phyloP scores from a whole-genome alignment of 37 sponge, comb jelly and placozoan species.

The Halisarca cf. caerulea region DNA sequence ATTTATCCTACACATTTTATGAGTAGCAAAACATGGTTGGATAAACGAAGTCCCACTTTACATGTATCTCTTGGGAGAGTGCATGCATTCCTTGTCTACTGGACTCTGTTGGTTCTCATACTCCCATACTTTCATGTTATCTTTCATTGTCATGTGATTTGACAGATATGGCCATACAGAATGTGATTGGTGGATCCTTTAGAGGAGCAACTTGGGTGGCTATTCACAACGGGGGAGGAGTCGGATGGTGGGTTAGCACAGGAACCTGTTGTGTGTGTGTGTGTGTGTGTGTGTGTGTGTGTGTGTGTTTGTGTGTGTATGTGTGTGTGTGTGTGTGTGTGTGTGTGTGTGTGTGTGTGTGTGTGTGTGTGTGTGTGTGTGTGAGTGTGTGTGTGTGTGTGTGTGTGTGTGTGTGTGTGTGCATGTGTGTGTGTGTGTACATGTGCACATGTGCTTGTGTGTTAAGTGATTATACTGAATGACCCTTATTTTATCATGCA shows the following conservation, averaged over 20 bases:
- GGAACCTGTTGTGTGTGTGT: background rate
- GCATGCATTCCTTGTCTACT: too few species aligned
- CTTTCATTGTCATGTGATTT: too few species aligned
- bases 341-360: conserved; percentile 17
- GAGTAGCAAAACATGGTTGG: too few species aligned
- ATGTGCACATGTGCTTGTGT: background rate
- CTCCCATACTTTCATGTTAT: too few species aligned
- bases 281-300: conserved; percentile 4
- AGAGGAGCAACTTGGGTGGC: conserved; percentile 98
- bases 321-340: conserved; percentile 6
- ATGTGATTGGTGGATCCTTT: conserved; percentile 93
- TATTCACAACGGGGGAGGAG: conserved; percentile 99
- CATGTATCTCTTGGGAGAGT: too few species aligned
- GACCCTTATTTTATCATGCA: too few species aligned
- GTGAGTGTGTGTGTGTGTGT: too few species aligned
- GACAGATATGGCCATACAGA: conserved; percentile 98
- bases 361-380: background rate
- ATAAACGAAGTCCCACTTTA: too few species aligned
- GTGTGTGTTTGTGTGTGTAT: conserved; percentile 2
- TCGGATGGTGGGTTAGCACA: conserved; percentile 85
- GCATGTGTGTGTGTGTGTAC: background rate
- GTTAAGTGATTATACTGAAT: background rate
- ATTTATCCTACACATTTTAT: too few species aligned
- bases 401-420: background rate
- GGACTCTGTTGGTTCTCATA: too few species aligned